Evolutionary conservation across 2,797 vertebrate species (phyloP).

Genomic region (Chrysocyon brachyurus): DNA sequence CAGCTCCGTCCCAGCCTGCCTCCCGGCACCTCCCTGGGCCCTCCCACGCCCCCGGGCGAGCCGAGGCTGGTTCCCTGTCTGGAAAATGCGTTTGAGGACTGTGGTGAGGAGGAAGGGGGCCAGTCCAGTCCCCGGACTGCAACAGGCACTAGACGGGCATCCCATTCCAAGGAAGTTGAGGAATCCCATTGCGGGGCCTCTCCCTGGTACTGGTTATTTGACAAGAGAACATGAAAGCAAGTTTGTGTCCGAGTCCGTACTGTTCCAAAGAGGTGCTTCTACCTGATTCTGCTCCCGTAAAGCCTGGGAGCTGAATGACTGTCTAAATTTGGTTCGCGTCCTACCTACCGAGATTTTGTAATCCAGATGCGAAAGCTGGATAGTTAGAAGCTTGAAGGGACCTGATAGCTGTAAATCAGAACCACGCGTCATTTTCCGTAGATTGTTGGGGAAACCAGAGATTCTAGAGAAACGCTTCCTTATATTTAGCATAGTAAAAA

Average conservation of each 20-base stretch:
- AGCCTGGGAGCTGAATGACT: background rate
- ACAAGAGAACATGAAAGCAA: background rate
- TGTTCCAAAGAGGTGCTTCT: background rate
- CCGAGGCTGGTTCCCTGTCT: conserved; percentile 30
- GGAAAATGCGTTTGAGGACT: background rate
- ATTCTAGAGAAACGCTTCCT: conserved; percentile 47
- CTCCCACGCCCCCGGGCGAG: background rate
- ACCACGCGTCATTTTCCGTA: background rate
- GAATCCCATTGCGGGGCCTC: background rate
- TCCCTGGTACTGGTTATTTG: background rate
- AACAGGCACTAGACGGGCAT: no score
- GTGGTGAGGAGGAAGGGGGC: background rate
- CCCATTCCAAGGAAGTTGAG: background rate
- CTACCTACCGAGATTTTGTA: background rate
- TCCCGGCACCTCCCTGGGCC: background rate
- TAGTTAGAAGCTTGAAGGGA: background rate
- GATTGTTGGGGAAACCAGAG: background rate
- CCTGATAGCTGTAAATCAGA: background rate
- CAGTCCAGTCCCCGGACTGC: background rate
- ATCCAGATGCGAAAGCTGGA: background rate
- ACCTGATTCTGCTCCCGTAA: conserved; percentile 25
- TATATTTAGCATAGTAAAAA: background rate
- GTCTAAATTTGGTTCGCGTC: background rate
- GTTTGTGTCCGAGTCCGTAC: background rate
- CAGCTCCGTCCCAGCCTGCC: background rate